Evolutionary conservation across 2,888 invertebrate genomes (phyloP).

Genomic region (Cartodere bifasciata): DNA sequence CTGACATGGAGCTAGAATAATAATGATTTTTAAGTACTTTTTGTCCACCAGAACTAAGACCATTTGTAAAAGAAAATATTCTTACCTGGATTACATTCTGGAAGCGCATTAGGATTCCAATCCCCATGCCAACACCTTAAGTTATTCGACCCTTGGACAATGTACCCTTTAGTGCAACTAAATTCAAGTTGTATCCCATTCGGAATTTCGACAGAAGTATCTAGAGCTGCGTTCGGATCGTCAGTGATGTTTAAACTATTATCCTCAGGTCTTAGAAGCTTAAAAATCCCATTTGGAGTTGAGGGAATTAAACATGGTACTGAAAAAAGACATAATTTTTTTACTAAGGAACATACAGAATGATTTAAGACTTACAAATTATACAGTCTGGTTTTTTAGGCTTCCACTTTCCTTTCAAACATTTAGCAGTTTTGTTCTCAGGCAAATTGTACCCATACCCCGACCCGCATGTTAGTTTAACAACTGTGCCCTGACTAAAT

Average conservation of each 20-base stretch:
- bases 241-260: constrained; percentile 22
- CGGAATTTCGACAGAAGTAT: constrained; percentile 45
- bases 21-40: no score
- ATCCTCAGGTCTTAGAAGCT: constrained; percentile 36
- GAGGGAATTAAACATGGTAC: constrained; percentile 60
- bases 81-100: constrained; percentile 63
- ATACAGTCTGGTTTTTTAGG: constrained; percentile 69
- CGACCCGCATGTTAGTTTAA: constrained; percentile 62
- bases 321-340: constrained; percentile 24
- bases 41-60: no score
- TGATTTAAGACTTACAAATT: constrained; percentile 47
- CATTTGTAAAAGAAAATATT: constrained; percentile 11
- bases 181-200: constrained; percentile 66
- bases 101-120: constrained; percentile 64
- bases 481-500: constrained; percentile 63
- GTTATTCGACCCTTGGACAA: constrained; percentile 56
- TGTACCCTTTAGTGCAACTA: constrained; percentile 62
- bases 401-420: constrained; percentile 75
- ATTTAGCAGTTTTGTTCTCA: constrained; percentile 63
- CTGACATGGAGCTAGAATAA: constrained; percentile 49
- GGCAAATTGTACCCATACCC: constrained; percentile 65
- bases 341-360: neutral
- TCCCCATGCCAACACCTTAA: constrained; percentile 70
- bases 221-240: constrained; percentile 42
- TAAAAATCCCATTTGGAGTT: constrained; percentile 55